Percentiles rank a stretch among this genome's conserved stretches.
These are phyloP conservation scores for Macroglossus sobrinus DNA, from an alignment of 2,113 vertebrate species.

Conservation along the genomic window DNA sequence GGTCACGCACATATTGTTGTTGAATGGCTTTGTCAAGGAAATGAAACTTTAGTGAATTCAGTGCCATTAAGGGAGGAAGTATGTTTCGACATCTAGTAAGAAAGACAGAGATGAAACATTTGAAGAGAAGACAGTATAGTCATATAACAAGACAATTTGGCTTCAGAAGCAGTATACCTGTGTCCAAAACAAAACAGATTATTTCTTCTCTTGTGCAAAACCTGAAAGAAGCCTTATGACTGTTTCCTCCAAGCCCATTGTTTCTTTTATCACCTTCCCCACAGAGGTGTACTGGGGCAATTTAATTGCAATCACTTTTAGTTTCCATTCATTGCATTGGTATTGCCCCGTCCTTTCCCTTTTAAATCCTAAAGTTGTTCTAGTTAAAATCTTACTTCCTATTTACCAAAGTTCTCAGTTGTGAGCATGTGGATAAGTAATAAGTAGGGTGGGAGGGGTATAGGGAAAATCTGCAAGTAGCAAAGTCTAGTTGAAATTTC, in stretches of 20 bases:
- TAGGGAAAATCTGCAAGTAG: neutral
- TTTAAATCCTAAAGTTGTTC: neutral
- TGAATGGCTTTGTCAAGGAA: neutral
- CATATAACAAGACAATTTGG: neutral
- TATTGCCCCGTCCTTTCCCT: neutral
- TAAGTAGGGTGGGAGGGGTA: neutral
- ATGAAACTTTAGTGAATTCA: neutral
- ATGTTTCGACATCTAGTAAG: neutral
- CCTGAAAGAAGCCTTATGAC: neutral
- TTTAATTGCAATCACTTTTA: neutral
- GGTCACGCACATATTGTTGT: neutral
- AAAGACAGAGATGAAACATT: neutral
- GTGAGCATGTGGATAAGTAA: neutral
- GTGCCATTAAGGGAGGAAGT: neutral
- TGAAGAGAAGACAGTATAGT: neutral
- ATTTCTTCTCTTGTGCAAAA: neutral
- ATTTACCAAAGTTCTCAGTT: neutral
- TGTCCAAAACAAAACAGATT: constrained; percentile 16
- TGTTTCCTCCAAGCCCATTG: neutral
- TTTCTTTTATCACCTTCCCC: neutral
- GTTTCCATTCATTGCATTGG: neutral
- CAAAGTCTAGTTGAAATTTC: neutral
- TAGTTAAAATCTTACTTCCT: neutral
- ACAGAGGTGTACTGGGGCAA: neutral
- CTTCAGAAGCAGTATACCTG: neutral